phyloP scores from a whole-genome alignment of 2,113 vertebrate genomes.

The Opisthocomus hoazin region DNA sequence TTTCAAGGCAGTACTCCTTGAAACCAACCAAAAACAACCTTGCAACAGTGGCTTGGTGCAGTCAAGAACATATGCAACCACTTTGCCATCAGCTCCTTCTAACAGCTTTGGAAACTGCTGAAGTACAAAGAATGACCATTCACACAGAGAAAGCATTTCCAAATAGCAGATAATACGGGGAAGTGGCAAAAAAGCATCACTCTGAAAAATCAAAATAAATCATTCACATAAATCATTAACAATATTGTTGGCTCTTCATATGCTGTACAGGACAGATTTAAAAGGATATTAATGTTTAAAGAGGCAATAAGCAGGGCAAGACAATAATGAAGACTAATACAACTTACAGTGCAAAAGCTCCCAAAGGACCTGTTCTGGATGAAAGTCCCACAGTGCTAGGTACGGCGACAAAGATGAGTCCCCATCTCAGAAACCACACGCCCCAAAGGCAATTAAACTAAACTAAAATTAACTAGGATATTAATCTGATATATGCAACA shows the following conservation, averaged over 20 bases:
- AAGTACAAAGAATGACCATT: not conserved
- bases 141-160: not conserved
- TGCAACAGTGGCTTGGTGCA: not conserved
- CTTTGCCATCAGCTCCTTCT: not conserved
- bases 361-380: not conserved
- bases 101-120: not conserved
- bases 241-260: not conserved
- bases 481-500: not conserved
- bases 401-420: not conserved
- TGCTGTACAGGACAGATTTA: not conserved
- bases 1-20: not conserved
- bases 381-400: not conserved
- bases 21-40: not conserved
- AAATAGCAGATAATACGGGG: not conserved
- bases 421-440: not conserved
- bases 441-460: not conserved
- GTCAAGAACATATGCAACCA: not conserved
- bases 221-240: not conserved
- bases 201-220: not conserved
- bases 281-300: not conserved
- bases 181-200: not conserved
- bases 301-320: not conserved
- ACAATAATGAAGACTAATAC: conserved; percentile 8
- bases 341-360: not conserved
- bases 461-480: not conserved